Evolutionary conservation across 2,797 vertebrate genomes (phyloP), one percentile per base, ranked within the genome.

Genomic region (Otus scops): DNA sequence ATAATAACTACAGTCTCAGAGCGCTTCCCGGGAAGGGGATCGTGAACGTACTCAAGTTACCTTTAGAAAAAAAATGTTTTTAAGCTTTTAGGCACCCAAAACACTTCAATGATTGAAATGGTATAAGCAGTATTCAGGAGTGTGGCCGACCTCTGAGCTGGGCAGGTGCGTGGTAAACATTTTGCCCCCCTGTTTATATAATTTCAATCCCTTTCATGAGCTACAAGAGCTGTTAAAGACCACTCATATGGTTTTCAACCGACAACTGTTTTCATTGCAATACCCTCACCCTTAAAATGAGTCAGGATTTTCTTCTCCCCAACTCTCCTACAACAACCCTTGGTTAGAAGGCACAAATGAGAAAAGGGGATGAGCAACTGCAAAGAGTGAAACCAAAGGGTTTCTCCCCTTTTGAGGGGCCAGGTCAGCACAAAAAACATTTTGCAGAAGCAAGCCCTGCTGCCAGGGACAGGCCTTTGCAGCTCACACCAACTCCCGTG

Each of bases 401-500:
- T 1, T 69, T 57, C 10, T 9, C 5, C 43, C 21, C 3, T 51
- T 68, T 60, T 6, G 13, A 14, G 13, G 8, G 18, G 13, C 9
- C 43, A 78, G n/a, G 9, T 6, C 9, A 43, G n/a, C 53, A 56
- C 3, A 68, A 76, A 36, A 45, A 53, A 1, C 5, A 7, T 51
- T 39, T 78, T 56, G 36, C 11, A 81, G 77, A 36, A 69, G 10
- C 13, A 24, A 61, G 17, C 6, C 9, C 10, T 9, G 0, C 43
- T 13, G 3, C 15, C 23, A 45, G 50, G 4, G 20, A 67, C 17
- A 59, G 51, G 26, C 1, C 7, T 36, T 8, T 22, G 18, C 38
- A 73, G 34, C 22, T 63, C n/a, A 19, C 5, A 0, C 1, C 7
- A 27, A 19, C 17, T 26, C 48, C n/a, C 1, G 0, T 30, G 32